Percentiles rank a stretch among this genome's conserved stretches.
Evolutionary conservation across 2,113 vertebrate species (phyloP).

Genomic region (Ptilonorhynchus violaceus): DNA sequence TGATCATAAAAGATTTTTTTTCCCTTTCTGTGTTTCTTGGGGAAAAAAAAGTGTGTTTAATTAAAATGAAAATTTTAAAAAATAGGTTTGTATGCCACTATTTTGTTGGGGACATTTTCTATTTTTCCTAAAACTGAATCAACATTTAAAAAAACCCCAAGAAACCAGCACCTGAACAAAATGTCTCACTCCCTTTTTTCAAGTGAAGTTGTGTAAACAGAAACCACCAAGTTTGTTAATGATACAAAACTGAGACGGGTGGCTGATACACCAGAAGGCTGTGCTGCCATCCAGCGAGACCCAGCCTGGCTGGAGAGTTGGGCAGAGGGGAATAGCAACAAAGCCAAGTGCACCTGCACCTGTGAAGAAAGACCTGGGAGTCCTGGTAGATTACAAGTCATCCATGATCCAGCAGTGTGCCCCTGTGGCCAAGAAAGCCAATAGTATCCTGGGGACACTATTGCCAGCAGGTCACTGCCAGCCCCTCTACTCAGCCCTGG

Average conservation of each 20-base stretch:
- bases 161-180: background rate
- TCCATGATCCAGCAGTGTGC: background rate
- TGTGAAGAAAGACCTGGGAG: accelerated
- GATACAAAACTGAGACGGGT: too few relatives aligned
- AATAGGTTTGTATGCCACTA: background rate
- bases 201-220: background rate
- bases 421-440: too few relatives aligned
- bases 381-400: background rate
- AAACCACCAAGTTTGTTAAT: background rate
- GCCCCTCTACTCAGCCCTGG: background rate
- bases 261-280: background rate
- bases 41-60: background rate
- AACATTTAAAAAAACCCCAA: background rate
- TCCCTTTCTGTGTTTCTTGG: background rate
- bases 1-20: background rate
- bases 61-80: background rate
- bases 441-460: background rate
- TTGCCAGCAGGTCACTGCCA: background rate
- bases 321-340: background rate
- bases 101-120: background rate
- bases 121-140: background rate
- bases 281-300: background rate
- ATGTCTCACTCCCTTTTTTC: background rate
- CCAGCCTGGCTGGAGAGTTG: background rate
- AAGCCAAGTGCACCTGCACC: background rate